Conservation (phyloP, 1,140 invertebrate genomes). For the Oedothorax gibbosus region DNA sequence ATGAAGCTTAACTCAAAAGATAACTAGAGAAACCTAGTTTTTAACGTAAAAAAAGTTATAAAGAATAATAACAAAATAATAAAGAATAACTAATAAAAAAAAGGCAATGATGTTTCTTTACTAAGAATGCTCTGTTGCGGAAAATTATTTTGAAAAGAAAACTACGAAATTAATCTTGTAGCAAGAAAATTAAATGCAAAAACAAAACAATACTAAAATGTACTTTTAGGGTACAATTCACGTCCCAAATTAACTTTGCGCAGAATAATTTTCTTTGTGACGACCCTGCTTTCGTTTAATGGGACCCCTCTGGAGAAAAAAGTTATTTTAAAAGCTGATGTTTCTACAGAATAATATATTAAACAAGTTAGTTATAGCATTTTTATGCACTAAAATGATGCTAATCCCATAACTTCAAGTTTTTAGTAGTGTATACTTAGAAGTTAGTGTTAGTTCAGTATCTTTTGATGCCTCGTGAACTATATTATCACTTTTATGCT, state of each 20-base stretch:
- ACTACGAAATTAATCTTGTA: slow-evolving; percentile 20
- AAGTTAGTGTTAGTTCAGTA: too few relatives aligned
- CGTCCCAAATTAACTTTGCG: slow-evolving; percentile 26
- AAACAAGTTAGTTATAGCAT: not conserved
- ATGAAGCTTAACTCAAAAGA: too few relatives aligned
- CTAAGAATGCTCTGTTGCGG: not conserved
- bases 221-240: slow-evolving; percentile 9
- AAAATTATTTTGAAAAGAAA: slow-evolving; percentile 36
- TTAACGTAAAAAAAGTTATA: not conserved
- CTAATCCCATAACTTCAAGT: too few relatives aligned
- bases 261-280: slow-evolving; percentile 25
- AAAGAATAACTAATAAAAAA: not conserved
- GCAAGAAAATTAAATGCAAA: slow-evolving; percentile 39
- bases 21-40: too few relatives aligned
- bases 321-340: slow-evolving; percentile 26
- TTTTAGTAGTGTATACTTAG: too few relatives aligned
- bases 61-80: slow-evolving; percentile 8
- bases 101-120: slow-evolving; percentile 14
- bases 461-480: too few relatives aligned
- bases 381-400: not conserved
- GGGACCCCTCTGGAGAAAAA: not conserved
- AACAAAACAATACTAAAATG: slow-evolving; percentile 25
- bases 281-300: slow-evolving; percentile 9
- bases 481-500: too few relatives aligned
- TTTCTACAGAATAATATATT: not conserved